Percentiles rank a stretch among this genome's conserved stretches.
phyloP scores from a whole-genome alignment of 2,113 vertebrate species.

The Cervus canadensis region DNA sequence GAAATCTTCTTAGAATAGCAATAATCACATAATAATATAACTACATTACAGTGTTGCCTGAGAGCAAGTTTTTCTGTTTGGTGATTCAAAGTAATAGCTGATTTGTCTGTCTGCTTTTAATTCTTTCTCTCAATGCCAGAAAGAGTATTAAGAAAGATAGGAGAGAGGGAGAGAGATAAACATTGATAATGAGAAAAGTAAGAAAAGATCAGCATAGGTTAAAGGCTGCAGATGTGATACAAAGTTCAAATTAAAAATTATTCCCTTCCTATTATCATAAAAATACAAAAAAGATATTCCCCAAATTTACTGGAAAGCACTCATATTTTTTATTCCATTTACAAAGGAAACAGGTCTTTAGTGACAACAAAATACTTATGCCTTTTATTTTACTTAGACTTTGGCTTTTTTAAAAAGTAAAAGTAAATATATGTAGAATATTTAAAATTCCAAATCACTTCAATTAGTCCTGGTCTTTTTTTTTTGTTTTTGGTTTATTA shows the following conservation, averaged over 20 bases:
- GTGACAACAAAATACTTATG: background rate
- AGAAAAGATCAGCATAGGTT: background rate
- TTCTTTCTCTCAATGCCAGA: background rate
- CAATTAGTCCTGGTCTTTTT: background rate
- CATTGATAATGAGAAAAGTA: background rate
- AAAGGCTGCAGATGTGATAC: background rate
- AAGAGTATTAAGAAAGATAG: background rate
- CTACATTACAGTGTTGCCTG: background rate
- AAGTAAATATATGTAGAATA: background rate
- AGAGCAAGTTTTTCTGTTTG: background rate
- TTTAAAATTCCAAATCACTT: background rate
- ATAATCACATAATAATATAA: background rate
- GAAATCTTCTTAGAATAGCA: background rate
- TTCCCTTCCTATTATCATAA: background rate
- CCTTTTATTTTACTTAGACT: background rate
- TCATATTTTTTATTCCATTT: background rate
- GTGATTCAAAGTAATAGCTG: background rate
- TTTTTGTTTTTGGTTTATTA: background rate
- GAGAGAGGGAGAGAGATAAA: background rate
- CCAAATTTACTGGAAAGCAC: conserved; percentile 2
- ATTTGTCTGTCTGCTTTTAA: background rate
- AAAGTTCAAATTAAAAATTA: conserved; percentile 9
- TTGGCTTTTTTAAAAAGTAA: background rate
- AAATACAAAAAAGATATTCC: background rate
- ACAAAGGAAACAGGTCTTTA: background rate